Base-by-base conservation (phyloP, 2,113 vertebrate species). In the Malurus cyaneus region DNA sequence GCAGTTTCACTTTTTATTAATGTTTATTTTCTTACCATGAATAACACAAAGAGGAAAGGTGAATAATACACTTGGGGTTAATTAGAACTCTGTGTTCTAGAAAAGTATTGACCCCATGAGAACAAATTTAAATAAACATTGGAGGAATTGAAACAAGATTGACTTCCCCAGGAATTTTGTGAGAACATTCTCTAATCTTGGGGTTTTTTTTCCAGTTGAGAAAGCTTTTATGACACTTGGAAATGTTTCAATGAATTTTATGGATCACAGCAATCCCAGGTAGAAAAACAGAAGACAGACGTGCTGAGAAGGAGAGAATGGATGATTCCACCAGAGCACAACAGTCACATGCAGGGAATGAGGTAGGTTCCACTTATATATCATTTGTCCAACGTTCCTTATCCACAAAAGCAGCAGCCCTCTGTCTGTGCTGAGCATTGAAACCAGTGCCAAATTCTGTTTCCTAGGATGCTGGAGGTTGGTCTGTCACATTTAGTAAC, bases 71-170 rank as follows among this genome's bases (percentile, higher is more conserved):
- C n/a, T 65, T 80, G 46, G 39, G 78, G 56, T 86, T 77, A 88
- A 80, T 80, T 56, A 81, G 65, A 84, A 86, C 81, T 69, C 17
- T 3, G 4, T 77, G 82, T 80, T n/a, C 76, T 88, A 25, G 34
- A 80, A 64, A 83, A 69, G 42, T 47, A 42, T 49, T 67, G 89
- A 90, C 32, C 80, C 71, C 1, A 0, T 62, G 86, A 92, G 79
- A 90, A 88, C 59, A 90, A 82, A 79, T 85, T 50, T 78, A 71
- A 80, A 89, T 87, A 64, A 77, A 86, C 62, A 46, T 46, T 53
- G 88, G 62, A 89, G 50, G 64, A 92, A 92, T 24, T 86, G 85
- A 86, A 90, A 86, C n/a, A 86, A 80, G 39, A 49, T 28, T 49
- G 46, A 66, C 42, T 96, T 88, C 28, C n/a, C 11, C 18, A 44